phyloP scores from a whole-genome alignment of 1,140 invertebrate species.

The Catajapyx aquilonaris region DNA sequence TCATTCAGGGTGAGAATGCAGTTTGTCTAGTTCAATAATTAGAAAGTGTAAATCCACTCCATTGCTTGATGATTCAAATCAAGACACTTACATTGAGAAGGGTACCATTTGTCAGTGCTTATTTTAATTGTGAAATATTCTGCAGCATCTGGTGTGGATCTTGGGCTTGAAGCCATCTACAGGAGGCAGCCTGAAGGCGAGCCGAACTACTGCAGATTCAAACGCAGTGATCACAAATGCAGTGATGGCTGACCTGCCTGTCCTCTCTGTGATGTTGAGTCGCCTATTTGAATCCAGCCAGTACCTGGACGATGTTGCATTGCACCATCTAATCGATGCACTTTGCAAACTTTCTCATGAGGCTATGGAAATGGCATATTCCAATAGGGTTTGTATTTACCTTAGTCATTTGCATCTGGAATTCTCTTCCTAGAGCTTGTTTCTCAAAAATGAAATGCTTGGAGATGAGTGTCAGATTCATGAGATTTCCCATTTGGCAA shows the following conservation, averaged over 20 bases:
- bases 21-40: too few relatives aligned
- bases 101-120: too few relatives aligned
- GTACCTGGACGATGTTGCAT: conserved; percentile 77
- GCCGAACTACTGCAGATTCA: conserved; percentile 39
- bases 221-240: conserved; percentile 88
- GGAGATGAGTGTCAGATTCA: conserved; percentile 1
- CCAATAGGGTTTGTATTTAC: conserved; percentile 47
- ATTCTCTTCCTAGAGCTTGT: conserved; percentile 3
- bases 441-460: conserved; percentile 5
- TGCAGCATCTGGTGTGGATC: conserved; percentile 89
- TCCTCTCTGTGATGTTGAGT: conserved; percentile 77
- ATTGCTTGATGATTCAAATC: too few relatives aligned
- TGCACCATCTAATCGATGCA: conserved; percentile 92
- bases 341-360: conserved; percentile 89
- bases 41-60: too few relatives aligned
- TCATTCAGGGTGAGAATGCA: too few relatives aligned
- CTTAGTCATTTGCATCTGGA: conserved; percentile 12
- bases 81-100: too few relatives aligned
- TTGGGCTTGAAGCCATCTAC: conserved; percentile 85
- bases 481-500: not conserved
- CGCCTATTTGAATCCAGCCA: conserved; percentile 86
- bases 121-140: conserved; percentile 5
- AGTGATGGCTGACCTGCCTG: conserved; percentile 87
- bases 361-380: conserved; percentile 90
- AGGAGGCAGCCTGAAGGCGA: conserved; percentile 72